These are phyloP conservation scores for Taeniopygia guttata DNA, from an alignment of 2,797 vertebrate species.

Conservation along the genomic window DNA sequence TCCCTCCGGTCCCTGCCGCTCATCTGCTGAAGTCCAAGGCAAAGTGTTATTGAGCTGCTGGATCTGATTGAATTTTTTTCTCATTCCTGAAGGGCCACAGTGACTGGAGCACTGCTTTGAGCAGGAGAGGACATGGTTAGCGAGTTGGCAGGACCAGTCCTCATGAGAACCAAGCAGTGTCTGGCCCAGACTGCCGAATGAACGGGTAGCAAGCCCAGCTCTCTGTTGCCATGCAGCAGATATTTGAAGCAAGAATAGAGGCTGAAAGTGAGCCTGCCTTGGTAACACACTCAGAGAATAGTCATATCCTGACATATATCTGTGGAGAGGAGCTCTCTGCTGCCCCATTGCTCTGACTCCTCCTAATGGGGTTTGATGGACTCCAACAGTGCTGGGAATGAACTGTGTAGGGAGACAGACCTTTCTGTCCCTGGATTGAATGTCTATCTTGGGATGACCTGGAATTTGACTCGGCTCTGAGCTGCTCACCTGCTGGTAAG, in stretches of 20 bases:
- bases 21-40: conserved; percentile 4
- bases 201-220: not conserved
- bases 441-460: not conserved
- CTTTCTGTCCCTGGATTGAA: not conserved
- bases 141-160: not conserved
- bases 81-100: not conserved
- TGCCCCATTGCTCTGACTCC: not conserved
- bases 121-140: not conserved
- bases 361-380: not conserved
- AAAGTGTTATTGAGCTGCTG: conserved; percentile 39
- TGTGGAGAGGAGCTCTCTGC: not conserved
- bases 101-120: not conserved
- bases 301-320: not conserved
- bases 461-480: not conserved
- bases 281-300: not conserved
- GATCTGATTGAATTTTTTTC: conserved; percentile 29
- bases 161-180: not conserved
- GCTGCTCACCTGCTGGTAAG: not conserved
- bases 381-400: not conserved
- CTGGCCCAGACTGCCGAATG: not conserved
- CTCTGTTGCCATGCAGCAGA: not conserved
- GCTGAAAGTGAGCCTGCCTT: not conserved
- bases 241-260: not conserved
- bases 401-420: not conserved
- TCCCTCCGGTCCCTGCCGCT: conserved; percentile 1